These are phyloP conservation scores for Chondrilla cf. caribensis DNA, from an alignment of 37 sponge, comb jelly and placozoan genomes.

Conservation along the genomic window DNA sequence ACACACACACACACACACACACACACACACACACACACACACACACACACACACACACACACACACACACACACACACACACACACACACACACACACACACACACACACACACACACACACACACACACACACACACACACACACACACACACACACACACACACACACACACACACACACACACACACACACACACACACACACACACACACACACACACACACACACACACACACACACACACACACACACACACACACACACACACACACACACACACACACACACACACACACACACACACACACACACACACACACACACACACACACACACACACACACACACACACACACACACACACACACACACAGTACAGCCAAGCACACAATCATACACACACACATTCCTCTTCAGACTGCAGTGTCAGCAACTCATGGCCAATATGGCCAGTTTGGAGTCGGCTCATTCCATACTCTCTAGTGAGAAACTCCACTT, in stretches of 20 bases:
- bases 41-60: not conserved
- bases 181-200: slow-evolving; percentile 5
- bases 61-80: not conserved
- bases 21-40: not conserved
- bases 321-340: slow-evolving; percentile 12
- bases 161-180: not conserved
- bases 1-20: not conserved
- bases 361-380: not conserved
- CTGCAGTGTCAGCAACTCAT: slow-evolving; percentile 30
- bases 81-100: not conserved
- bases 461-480: no score
- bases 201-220: slow-evolving; percentile 19
- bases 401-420: slow-evolving; percentile 32
- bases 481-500: no score
- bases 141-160: not conserved
- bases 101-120: slow-evolving; percentile 1
- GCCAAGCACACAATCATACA: not conserved
- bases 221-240: not conserved
- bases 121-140: not conserved
- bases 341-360: not conserved
- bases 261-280: not conserved
- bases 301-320: slow-evolving; percentile 14
- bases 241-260: no score
- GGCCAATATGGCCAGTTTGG: no score
- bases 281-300: slow-evolving; percentile 1